Evolutionary conservation across 2,113 vertebrate species (phyloP).

Genomic region (cattle (Bos taurus)): ARS-UCD2.0 NC_037344.1:59803501-59804000

Average conservation of each 20-base stretch:
- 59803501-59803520: not conserved
- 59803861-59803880: not conserved
- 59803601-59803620: not conserved
- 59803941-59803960: constrained; percentile 55
- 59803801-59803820: not conserved
- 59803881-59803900: not conserved
- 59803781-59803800: not conserved
- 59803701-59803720: not conserved
- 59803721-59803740: accelerated
- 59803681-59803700: not conserved
- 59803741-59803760: too few species aligned
- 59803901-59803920: not conserved
- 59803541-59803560: not conserved
- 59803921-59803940: not conserved
- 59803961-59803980: constrained; percentile 41
- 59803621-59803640: not conserved
- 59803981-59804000: constrained; percentile 13
- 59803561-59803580: not conserved
- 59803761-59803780: not conserved
- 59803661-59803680: not conserved
- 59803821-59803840: not conserved
- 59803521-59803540: not conserved
- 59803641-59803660: too few species aligned
- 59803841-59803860: not conserved
- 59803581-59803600: not conserved